phyloP scores from a whole-genome alignment of 2,888 invertebrate genomes.

The Amphipyra tragopoginis region DNA sequence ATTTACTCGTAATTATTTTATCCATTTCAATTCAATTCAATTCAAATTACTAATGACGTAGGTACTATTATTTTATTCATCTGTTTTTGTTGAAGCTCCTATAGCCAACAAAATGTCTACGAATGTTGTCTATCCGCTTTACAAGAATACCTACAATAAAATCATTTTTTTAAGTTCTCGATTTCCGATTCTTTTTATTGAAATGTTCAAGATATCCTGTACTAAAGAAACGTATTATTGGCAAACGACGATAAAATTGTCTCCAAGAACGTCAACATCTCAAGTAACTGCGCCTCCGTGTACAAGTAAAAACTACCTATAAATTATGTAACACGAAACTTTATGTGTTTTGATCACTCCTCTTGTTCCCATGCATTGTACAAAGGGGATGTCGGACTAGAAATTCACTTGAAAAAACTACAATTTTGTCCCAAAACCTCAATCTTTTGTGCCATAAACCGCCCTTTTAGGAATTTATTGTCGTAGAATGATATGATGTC shows the following conservation, averaged over 20 bases:
- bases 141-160: too few relatives aligned
- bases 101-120: too few relatives aligned
- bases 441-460: constrained; percentile 85
- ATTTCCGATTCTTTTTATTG: constrained; percentile 23
- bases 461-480: constrained; percentile 87
- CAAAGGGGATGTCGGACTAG: constrained; percentile 75
- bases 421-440: constrained; percentile 78
- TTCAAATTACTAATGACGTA: too few relatives aligned
- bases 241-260: constrained; percentile 57
- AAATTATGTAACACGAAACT: constrained; percentile 72
- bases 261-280: constrained; percentile 34
- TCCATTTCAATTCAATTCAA: too few relatives aligned
- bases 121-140: too few relatives aligned
- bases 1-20: too few relatives aligned
- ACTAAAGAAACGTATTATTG: constrained; percentile 31
- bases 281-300: constrained; percentile 36
- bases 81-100: too few relatives aligned
- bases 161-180: too few relatives aligned
- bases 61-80: too few relatives aligned
- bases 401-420: constrained; percentile 79
- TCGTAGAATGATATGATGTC: constrained; percentile 88
- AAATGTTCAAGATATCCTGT: constrained; percentile 40
- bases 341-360: constrained; percentile 86
- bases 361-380: constrained; percentile 83
- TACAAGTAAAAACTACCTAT: constrained; percentile 67